Base-by-base conservation (phyloP, 1,140 invertebrate species). In the Diprion similis region DNA sequence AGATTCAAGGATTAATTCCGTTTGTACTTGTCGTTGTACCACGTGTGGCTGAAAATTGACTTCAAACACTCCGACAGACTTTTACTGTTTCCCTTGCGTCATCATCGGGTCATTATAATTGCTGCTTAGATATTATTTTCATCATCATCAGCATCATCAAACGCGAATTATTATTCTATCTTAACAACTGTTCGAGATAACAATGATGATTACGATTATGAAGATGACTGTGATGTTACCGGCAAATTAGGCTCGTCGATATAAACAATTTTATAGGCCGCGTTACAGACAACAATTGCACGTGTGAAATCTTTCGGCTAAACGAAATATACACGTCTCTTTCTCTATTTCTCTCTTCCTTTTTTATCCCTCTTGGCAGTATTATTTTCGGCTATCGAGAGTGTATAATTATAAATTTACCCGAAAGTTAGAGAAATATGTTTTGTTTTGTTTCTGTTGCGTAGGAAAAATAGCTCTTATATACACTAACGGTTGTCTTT, bases 321-420 rank as follows among this genome's bases (percentile, higher is more conserved):
- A 37, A 37, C 24, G 24, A 37, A 37, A 37, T 59, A 8, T 17
- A 59, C 3, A 15, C 51, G 11, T 59, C 51, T 59, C 9, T 72
- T 71, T 68, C 66, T 68, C 66, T 68, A 10, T 11, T n/a, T 13
- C 19, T 68, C 37, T 45, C 13, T 45, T 11, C 9, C 19, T 8
- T 68, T 45, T 68, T 24, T 71, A 6, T 11, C 10, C 71, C 45
- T 75, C 71, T 73, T 71, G 37, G 46, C 45, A 73, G 51, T 59
- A 59, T 37, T 37, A 37, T 59, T 59, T 59, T 8, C 51, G 51
- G n/a, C 11, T 59, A 59, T 15, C 51, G 9, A 59, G 51, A 17
- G n/a, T 59, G 51, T 59, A 15, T 59, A 17, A 37, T 59, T 59
- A 17, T 59, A 59, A 59, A 59, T 59, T 59, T 59, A 59, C 51